Evolutionary conservation across 2,888 invertebrate genomes (phyloP).

Genomic region (Tachystola acroxantha): DNA sequence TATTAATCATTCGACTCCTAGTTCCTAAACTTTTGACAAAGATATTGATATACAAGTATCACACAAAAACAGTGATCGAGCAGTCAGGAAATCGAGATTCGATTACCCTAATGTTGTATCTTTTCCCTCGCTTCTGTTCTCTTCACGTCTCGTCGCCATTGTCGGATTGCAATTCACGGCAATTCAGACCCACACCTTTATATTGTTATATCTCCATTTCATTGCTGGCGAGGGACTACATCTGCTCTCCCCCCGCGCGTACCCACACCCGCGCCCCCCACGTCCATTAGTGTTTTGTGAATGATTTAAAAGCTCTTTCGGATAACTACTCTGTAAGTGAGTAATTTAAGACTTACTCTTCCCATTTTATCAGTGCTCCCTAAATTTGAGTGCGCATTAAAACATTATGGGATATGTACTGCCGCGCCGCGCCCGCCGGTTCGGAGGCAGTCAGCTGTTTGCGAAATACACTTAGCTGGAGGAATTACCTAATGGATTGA

Average conservation of each 20-base stretch:
- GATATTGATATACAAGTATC: too few relatives aligned
- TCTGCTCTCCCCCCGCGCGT: constrained; percentile 44
- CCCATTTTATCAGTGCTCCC: constrained; percentile 76
- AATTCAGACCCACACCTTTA: constrained; percentile 68
- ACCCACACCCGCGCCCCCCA: constrained; percentile 40
- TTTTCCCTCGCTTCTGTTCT: constrained; percentile 10
- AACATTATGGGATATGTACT: constrained; percentile 46
- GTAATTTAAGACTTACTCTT: constrained; percentile 75
- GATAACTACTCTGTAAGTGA: constrained; percentile 79
- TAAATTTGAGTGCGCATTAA: constrained; percentile 76
- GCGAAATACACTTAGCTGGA: constrained; percentile 31
- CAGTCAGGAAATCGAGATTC: constrained; percentile 15
- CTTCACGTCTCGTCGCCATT: constrained; percentile 14
- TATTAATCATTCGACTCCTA: too few relatives aligned
- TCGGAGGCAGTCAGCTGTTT: constrained; percentile 37
- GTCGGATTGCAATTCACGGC: constrained; percentile 57
- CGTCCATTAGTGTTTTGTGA: constrained; percentile 79
- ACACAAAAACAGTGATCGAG: too few relatives aligned
- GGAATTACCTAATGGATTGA: constrained; percentile 44
- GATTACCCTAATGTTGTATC: constrained; percentile 17
- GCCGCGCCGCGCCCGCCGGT: constrained; percentile 25
- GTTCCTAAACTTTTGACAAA: too few relatives aligned
- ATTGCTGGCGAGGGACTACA: constrained; percentile 70
- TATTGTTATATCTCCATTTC: constrained; percentile 75
- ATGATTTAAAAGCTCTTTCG: constrained; percentile 79